Percentiles rank a stretch among this genome's conserved stretches.
phyloP scores from a whole-genome alignment of 2,888 invertebrate genomes.

The Catocala nupta region DNA sequence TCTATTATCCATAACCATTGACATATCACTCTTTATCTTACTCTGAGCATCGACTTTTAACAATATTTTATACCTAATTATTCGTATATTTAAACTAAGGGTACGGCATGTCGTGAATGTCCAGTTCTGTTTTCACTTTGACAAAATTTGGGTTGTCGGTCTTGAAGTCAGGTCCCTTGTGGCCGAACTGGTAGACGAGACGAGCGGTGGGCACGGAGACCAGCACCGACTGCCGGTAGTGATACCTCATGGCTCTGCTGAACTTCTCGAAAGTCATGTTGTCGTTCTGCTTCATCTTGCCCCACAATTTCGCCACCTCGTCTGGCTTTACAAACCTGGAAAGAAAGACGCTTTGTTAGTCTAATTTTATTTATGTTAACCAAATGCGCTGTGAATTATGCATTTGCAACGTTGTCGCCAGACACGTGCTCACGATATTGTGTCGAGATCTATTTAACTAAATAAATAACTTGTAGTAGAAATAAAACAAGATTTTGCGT shows the following conservation, averaged over 20 bases:
- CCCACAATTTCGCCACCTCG: slow-evolving; percentile 95
- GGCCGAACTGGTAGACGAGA: slow-evolving; percentile 94
- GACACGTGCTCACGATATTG: slow-evolving; percentile 44
- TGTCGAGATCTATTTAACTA: slow-evolving; percentile 30
- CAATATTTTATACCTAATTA: slow-evolving; percentile 47
- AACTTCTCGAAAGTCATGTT: slow-evolving; percentile 98
- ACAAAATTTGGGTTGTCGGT: slow-evolving; percentile 88
- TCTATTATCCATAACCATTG: slow-evolving; percentile 37
- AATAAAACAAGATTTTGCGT: slow-evolving; percentile 27
- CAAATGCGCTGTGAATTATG: slow-evolving; percentile 35
- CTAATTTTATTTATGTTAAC: slow-evolving; percentile 31
- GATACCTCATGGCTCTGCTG: slow-evolving; percentile 96
- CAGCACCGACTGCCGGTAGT: slow-evolving; percentile 92
- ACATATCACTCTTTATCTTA: slow-evolving; percentile 51
- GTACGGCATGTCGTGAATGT: slow-evolving; percentile 64
- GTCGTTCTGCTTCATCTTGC: slow-evolving; percentile 93
- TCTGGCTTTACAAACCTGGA: slow-evolving; percentile 94
- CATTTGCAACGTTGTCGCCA: slow-evolving; percentile 37
- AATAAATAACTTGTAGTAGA: slow-evolving; percentile 28
- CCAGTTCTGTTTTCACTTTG: slow-evolving; percentile 76
- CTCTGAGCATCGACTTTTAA: slow-evolving; percentile 54
- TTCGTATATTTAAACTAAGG: slow-evolving; percentile 66
- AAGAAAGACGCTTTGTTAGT: slow-evolving; percentile 49
- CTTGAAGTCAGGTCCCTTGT: slow-evolving; percentile 92
- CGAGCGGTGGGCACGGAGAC: slow-evolving; percentile 92